A percentile compares a stretch with the other conserved stretches of the same genome.
Evolutionary conservation across 2,797 vertebrate genomes (phyloP).

Genomic region (Etheostoma perlongum): DNA sequence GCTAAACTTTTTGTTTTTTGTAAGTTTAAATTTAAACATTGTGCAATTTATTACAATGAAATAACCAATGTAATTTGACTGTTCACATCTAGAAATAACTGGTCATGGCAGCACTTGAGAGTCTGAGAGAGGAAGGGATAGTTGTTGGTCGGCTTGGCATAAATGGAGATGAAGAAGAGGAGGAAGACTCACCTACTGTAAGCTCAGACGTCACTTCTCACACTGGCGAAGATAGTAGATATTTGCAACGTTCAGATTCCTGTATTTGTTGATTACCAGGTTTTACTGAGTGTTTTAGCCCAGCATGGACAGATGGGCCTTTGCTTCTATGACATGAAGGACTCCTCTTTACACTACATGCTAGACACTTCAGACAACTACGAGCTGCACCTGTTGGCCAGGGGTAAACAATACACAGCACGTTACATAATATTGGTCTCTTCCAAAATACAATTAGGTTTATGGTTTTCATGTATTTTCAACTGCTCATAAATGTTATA

Average conservation of each 20-base stretch:
- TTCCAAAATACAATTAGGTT: neutral
- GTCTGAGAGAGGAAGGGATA: constrained; percentile 7
- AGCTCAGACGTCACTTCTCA: neutral
- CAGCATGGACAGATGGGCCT: constrained; percentile 88
- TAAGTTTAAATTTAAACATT: neutral
- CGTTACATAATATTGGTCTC: neutral
- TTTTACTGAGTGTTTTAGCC: constrained; percentile 90
- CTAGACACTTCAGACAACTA: constrained; percentile 87
- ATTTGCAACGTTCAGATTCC: neutral
- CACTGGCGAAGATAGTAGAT: neutral
- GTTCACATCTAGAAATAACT: constrained; percentile 3
- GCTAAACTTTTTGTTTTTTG: neutral
- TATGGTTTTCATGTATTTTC: neutral
- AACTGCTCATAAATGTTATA: neutral
- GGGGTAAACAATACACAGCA: constrained; percentile 76
- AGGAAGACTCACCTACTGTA: constrained; percentile 74
- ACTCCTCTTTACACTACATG: constrained; percentile 92
- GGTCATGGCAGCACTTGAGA: constrained; percentile 55
- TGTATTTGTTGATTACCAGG: constrained; percentile 65
- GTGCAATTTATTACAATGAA: neutral
- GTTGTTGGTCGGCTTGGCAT: constrained; percentile 19
- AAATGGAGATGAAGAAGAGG: constrained; percentile 72
- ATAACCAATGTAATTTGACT: neutral
- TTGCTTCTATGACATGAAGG: constrained; percentile 91
- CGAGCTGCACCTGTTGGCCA: constrained; percentile 88